phyloP scores from a whole-genome alignment of 2,797 vertebrate species.

The Botia kubotai region DNA sequence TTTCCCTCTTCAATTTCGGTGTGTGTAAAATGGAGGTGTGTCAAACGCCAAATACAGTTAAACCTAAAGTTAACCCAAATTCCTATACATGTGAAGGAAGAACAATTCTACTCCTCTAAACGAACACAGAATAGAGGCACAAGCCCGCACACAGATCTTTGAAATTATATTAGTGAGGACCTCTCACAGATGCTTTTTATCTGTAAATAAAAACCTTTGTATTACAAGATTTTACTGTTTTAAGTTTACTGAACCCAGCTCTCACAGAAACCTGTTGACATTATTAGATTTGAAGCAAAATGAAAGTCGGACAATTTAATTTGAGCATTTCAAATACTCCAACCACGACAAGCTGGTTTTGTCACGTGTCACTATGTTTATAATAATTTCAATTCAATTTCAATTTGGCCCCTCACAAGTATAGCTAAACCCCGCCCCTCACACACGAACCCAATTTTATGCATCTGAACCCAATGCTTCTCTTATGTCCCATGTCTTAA shows the following conservation, averaged over 20 bases:
- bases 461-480: conserved; percentile 34
- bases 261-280: not conserved
- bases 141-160: not conserved
- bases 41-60: not conserved
- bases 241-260: not conserved
- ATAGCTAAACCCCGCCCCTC: too few species aligned
- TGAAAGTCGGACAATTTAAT: not conserved
- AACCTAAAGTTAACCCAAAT: not conserved
- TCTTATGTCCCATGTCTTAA: conserved; percentile 23
- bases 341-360: too few species aligned
- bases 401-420: too few species aligned
- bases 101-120: not conserved
- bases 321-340: not conserved
- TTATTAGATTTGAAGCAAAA: not conserved
- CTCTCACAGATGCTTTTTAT: not conserved
- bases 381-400: too few species aligned
- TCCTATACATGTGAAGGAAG: not conserved
- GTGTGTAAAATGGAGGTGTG: not conserved
- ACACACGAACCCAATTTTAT: not conserved
- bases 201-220: too few species aligned
- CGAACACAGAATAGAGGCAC: not conserved
- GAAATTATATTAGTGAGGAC: not conserved
- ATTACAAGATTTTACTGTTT: too few species aligned
- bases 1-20: conserved; percentile 46
- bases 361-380: too few species aligned